Base-by-base conservation (phyloP, 2,888 invertebrate genomes). In the Mimumesa dahlbomi region DNA sequence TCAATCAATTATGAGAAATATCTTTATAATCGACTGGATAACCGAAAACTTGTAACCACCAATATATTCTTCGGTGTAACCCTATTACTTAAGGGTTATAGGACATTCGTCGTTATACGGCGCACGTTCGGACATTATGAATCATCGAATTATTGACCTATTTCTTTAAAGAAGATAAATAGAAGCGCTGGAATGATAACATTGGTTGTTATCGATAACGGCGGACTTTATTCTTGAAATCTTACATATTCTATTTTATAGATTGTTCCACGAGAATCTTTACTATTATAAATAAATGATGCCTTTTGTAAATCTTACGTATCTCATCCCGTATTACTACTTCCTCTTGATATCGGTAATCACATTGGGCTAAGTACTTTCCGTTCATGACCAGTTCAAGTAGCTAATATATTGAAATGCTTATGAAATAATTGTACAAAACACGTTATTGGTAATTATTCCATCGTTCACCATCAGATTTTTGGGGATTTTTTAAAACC, bases 231-330 rank as follows among this genome's bases (percentile, higher is more conserved):
- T 11, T 46, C n/a, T 34, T 45, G 22, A 40, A 3, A 53, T 42
- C 9, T 40, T 75, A 54, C 62, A 65, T 66, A 63, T 53, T 62
- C 72, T 68, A 64, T 66, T 81, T 80, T 79, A 46, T 79, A 82
- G 56, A 56, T 73, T 73, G 46, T 61, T 79, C 73, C 54, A 48
- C 71, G 69, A 76, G 46, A 19, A 73, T 76, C 54, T 73, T 22
- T 73, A 63, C 29, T 34, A 46, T 19, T 58, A 52, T 54, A 14
- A 73, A 81, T 75, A 71, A 77, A 80, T 48, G 29, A 62, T 56
- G 58, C 63, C 57, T 70, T 66, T 73, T 59, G 59, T 31, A 53
- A 22, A 25, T 52, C 3, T 29, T 29, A 19, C 40, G 5, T 11
- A 36, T 1, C 1, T n/a, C n/a, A 4, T 36, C 36, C 7, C 13